Percentiles rank a stretch among this genome's conserved stretches.
Evolutionary conservation across 2,113 vertebrate species (phyloP).

Genomic region (Calidris pygmaea): DNA sequence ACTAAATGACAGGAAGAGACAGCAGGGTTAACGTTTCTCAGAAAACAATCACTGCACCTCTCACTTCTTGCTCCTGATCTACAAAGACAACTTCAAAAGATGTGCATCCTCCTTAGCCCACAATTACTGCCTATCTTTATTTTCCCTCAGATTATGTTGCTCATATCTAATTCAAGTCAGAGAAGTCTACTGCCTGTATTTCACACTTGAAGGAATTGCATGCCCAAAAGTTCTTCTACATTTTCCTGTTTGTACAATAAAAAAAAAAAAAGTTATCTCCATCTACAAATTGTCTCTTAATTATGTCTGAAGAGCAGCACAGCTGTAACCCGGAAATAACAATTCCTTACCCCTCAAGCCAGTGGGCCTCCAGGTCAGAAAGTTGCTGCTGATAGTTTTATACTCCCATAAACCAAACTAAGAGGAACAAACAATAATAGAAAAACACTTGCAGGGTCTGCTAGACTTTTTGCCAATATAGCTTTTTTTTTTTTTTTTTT

Average conservation of each 20-base stretch:
- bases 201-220: background rate
- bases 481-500: background rate
- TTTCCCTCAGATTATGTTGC: background rate
- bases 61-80: background rate
- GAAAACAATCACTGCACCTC: background rate
- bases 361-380: background rate
- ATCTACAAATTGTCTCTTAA: background rate
- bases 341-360: background rate
- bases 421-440: background rate
- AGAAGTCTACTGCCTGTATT: background rate
- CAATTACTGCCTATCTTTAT: background rate
- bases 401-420: background rate
- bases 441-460: background rate
- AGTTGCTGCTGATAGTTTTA: background rate
- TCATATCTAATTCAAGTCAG: background rate
- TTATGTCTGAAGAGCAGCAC: background rate
- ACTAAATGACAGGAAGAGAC: background rate
- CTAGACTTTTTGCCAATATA: background rate
- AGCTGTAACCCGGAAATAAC: background rate
- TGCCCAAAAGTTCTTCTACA: background rate
- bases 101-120: background rate
- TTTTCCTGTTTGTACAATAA: background rate
- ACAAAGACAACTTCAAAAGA: background rate
- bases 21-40: background rate
- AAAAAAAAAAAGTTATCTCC: background rate